Evolutionary conservation across 2,113 vertebrate genomes (phyloP), one percentile per base, ranked within the genome.

Genomic region (Ictalurus punctatus): DNA sequence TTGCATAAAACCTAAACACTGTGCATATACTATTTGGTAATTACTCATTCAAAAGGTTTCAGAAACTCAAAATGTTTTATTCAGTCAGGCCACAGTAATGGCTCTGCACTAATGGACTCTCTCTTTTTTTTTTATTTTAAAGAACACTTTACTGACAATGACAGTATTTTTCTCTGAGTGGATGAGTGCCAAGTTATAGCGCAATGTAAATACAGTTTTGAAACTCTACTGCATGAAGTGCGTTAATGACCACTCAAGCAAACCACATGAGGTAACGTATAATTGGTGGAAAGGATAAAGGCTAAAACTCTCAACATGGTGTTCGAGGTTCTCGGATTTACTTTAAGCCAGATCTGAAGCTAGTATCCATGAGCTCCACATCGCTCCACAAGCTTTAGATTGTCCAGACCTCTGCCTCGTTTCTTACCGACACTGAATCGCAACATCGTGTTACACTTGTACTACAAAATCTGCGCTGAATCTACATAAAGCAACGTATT

Each of bases 61-160:
- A 81, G 89, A 85, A 87, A 48, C 73, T 87, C 19, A 1, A 85
- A 82, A 81, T 82, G 76, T 90, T 89, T 89, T 88, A 86, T 86
- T 84, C 80, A 88, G 30, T 90, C 87, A 84, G 83, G n/a, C 79
- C 84, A 37, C 54, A 73, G 63, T 87, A 89, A 87, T 91, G 88
- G 85, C 44, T 82, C 83, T 40, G 27, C 63, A 82, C 85, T 89
- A 91, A 91, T 87, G 90, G 82, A 80, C 65, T 81, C 40, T 63
- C 67, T 81, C 23, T 78, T 12, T 81, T 59, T 61, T 80, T 89
- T 82, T 79, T 82, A 88, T 82, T 73, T 82, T 81, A 88, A 88
- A 86, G 79, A 54, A 84, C 90, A 84, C 78, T 91, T 85, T 80
- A 71, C 73, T 71, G 73, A 89, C 6, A 71, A 63, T 78, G 40